These are phyloP conservation scores for Drosophila teissieri DNA, from an alignment of 1,140 invertebrate genomes.

Conservation along the genomic window DNA sequence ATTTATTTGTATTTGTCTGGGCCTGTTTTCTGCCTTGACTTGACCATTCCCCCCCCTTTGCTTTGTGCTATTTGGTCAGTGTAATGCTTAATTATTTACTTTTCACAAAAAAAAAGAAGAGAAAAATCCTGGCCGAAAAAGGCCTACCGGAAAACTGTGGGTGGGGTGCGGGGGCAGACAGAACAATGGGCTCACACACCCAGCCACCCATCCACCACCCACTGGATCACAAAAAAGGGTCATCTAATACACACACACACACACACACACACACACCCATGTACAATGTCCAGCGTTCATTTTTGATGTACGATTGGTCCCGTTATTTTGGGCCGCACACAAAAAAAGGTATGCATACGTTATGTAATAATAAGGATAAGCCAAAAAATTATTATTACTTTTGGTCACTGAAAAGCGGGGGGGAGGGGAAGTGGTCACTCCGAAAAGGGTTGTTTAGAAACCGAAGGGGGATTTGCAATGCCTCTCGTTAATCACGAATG, in stretches of 20 bases:
- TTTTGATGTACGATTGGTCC: conserved; percentile 83
- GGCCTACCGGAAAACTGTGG: conserved; percentile 61
- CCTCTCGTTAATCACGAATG: conserved; percentile 25
- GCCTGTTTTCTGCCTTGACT: conserved; percentile 30
- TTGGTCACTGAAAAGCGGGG: conserved; percentile 41
- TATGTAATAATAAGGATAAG: conserved; percentile 84
- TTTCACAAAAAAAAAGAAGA: conserved; percentile 24
- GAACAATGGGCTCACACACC: conserved; percentile 58
- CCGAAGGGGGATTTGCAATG: conserved; percentile 9
- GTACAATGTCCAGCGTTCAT: conserved; percentile 62
- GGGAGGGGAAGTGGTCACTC: neutral
- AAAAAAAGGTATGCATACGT: conserved; percentile 82
- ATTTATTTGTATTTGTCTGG: conserved; percentile 81
- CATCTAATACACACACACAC: conserved; percentile 36
- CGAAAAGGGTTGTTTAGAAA: conserved; percentile 13
- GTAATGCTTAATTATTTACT: conserved; percentile 84
- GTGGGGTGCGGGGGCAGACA: conserved; percentile 13
- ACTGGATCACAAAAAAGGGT: conserved; percentile 65
- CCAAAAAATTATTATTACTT: conserved; percentile 84
- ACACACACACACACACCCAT: neutral
- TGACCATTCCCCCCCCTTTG: neutral
- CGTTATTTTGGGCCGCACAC: neutral
- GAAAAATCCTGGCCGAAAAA: conserved; percentile 46
- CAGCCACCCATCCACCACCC: conserved; percentile 14
- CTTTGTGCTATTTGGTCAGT: conserved; percentile 76